phyloP scores from a whole-genome alignment of 2,113 vertebrate genomes.

The Entelurus aequoreus region DNA sequence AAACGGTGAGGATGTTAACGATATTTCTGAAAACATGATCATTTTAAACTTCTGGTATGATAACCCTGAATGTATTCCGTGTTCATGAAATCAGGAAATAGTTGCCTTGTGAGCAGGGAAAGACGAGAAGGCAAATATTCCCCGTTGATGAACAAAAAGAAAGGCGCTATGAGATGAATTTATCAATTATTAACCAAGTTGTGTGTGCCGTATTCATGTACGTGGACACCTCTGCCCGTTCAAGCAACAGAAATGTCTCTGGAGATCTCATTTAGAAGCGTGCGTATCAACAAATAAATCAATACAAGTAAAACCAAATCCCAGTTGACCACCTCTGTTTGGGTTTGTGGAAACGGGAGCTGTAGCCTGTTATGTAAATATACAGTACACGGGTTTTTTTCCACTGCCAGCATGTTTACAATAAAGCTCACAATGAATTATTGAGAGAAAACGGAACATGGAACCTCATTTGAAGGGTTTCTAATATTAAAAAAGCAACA shows the following conservation, averaged over 20 bases:
- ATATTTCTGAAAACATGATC: too few species aligned
- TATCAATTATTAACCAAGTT: slow-evolving; percentile 45
- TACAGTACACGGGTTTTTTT: not conserved
- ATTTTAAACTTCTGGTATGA: too few species aligned
- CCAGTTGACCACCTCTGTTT: slow-evolving; percentile 22
- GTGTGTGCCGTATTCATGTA: slow-evolving; percentile 18
- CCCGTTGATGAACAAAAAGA: not conserved
- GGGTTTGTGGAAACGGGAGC: slow-evolving; percentile 1
- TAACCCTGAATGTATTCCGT: too few species aligned
- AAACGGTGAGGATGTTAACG: too few species aligned
- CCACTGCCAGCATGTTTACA: not conserved
- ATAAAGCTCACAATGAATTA: not conserved
- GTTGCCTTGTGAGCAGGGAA: too few species aligned
- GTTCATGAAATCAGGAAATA: too few species aligned
- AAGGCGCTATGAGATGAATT: not conserved
- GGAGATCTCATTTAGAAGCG: slow-evolving; percentile 40
- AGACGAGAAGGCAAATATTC: too few species aligned
- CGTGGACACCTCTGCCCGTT: slow-evolving; percentile 14
- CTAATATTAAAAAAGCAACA: too few species aligned
- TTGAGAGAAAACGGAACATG: too few species aligned
- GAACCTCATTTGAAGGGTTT: too few species aligned
- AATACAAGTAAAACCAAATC: slow-evolving; percentile 12
- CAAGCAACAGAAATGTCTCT: slow-evolving; percentile 11
- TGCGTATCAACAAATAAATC: slow-evolving; percentile 10
- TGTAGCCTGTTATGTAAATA: slow-evolving; percentile 1